phyloP scores from a whole-genome alignment of 2,888 invertebrate species.

The Drosophila acutilabella region DNA sequence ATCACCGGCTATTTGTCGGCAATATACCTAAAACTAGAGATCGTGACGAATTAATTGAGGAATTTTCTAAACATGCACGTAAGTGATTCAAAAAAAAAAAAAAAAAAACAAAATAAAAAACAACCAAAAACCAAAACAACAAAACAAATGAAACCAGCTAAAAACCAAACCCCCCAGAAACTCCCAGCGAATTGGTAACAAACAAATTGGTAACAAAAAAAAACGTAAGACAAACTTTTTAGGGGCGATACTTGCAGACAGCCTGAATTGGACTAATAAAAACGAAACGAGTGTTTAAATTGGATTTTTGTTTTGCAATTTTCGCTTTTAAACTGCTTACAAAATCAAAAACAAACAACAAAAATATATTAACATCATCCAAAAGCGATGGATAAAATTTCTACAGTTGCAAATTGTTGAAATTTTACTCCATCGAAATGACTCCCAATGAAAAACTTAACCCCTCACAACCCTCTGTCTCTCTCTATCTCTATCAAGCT shows the following conservation, averaged over 20 bases:
- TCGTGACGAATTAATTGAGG: conserved; percentile 99
- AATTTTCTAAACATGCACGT: conserved; percentile 99
- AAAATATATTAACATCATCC: neutral
- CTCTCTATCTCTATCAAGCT: conserved; percentile 14
- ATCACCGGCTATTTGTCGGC: conserved; percentile 99
- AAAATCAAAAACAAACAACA: conserved; percentile 31
- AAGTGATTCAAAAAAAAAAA: conserved; percentile 87
- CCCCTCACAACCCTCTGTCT: conserved; percentile 4
- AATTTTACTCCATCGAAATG: conserved; percentile 22
- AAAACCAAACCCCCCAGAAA: conserved; percentile 28
- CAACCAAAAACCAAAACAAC: conserved; percentile 11
- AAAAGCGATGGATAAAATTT: conserved; percentile 17
- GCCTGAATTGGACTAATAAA: conserved; percentile 41
- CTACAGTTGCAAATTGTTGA: conserved; percentile 13
- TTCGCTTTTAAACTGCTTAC: conserved; percentile 78
- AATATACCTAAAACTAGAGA: conserved; percentile 99
- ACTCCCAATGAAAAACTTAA: conserved; percentile 5
- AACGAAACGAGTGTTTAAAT: conserved; percentile 67
- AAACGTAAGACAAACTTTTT: conserved; percentile 49
- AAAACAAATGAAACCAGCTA: conserved; percentile 46
- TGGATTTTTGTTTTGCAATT: conserved; percentile 85
- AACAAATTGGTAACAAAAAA: conserved; percentile 57
- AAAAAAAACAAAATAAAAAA: conserved; percentile 54
- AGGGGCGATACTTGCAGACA: conserved; percentile 82
- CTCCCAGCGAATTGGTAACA: conserved; percentile 60